Conservation (phyloP, 2,797 vertebrate genomes). For the Hapalemur alaotrensis region DNA sequence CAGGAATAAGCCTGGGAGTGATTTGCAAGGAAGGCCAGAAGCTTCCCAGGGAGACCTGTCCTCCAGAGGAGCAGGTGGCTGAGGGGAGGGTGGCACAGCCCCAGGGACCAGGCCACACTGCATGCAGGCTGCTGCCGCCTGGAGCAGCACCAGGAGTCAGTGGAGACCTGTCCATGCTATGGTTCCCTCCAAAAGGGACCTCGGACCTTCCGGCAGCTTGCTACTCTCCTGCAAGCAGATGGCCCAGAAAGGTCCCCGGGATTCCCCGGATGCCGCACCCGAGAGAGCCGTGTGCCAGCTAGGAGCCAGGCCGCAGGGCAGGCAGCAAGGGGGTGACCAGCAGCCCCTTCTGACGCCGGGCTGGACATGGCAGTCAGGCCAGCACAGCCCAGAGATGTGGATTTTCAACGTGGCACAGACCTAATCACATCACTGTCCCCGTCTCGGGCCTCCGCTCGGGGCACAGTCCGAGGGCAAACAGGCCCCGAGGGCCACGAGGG, state of each 20-base stretch:
- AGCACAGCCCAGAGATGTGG: neutral
- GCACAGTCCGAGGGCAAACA: accelerated
- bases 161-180: neutral
- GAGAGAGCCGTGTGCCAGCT: neutral
- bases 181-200: neutral
- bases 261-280: neutral
- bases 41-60: neutral
- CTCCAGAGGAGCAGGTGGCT: neutral
- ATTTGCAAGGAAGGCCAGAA: neutral
- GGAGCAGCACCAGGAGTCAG: accelerated
- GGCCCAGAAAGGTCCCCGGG: neutral
- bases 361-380: too few relatives aligned
- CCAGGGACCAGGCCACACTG: accelerated
- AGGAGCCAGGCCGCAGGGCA: too few relatives aligned
- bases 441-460: accelerated
- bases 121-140: accelerated
- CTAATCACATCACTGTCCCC: neutral
- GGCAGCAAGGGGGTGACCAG: too few relatives aligned
- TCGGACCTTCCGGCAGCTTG: neutral
- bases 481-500: accelerated
- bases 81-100: neutral
- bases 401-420: neutral
- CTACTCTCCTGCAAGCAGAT: neutral
- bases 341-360: neutral
- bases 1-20: neutral